Evolutionary conservation across 2,888 invertebrate species (phyloP).

Genomic region (Amphipoea lucens): DNA sequence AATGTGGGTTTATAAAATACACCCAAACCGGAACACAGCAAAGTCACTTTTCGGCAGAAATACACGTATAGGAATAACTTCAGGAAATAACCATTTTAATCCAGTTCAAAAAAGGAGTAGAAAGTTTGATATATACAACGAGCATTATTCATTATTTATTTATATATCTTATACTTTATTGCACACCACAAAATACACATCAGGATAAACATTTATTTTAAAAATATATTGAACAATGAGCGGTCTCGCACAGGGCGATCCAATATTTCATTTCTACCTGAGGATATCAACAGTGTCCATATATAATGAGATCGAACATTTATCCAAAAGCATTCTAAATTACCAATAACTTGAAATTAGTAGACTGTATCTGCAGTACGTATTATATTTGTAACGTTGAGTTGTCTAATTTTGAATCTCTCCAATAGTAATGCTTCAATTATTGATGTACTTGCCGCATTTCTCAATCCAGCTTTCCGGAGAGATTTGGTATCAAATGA

Average conservation of each 20-base stretch:
- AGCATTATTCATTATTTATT: neutral
- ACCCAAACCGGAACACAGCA: neutral
- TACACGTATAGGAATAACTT: neutral
- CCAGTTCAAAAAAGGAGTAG: neutral
- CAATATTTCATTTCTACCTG: neutral
- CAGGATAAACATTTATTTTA: neutral
- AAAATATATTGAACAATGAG: neutral
- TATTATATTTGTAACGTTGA: neutral
- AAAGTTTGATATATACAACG: too few relatives aligned
- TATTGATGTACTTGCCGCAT: neutral
- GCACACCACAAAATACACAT: neutral
- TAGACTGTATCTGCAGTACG: neutral
- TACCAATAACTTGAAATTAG: neutral
- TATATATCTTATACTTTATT: neutral
- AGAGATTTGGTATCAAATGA: neutral
- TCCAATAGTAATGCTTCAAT: neutral
- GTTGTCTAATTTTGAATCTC: neutral
- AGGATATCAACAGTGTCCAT: neutral
- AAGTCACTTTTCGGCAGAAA: neutral
- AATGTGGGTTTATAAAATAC: neutral
- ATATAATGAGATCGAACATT: slow-evolving; percentile 8
- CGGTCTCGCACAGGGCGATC: neutral
- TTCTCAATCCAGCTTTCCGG: neutral
- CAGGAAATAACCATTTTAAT: neutral
- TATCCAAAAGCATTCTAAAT: neutral